Evolutionary conservation across 1,140 invertebrate species (phyloP), one percentile per base, ranked within the genome.

Genomic region (Drosophila varians): DNA sequence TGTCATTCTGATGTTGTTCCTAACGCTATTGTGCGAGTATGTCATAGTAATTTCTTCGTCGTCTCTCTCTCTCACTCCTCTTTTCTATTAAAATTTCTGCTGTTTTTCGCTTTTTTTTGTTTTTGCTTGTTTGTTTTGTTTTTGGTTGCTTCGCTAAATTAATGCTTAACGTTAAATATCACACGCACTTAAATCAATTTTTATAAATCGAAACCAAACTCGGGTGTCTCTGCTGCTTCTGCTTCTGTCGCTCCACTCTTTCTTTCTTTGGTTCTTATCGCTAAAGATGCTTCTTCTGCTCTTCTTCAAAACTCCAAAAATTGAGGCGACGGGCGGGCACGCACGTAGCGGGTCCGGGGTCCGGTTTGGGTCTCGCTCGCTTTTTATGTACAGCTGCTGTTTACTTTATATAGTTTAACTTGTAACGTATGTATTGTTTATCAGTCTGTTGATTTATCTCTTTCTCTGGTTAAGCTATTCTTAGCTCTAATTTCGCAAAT

Each of bases 1-100:
- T 89, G 89, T 90, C 89, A 90, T 90, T 90, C 86, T 90, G 58
- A 90, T 75, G 79, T 90, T 90, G 62, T 90, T 90, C 72, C 89
- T 90, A 89, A 90, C 78, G 72, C 78, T 90, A 90, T 90, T 90
- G 89, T 90, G 89, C 89, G 89, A 90, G 89, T 90, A 90, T 82
- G 89, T 90, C 89, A 90, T 90, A 90, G 77, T 90, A 83, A 86
- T 77, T 89, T 72, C 77, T 34, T 62, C 76, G 80, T 38, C 48
- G 11, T 45, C 23, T 42, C 31, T 68, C 47, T 21, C 28, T 40
- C 40, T 72, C 43, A n/a, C n/a, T n/a, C n/a, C n/a, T n/a, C 46
- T 28, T 21, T 61, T 28, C 21, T 61, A 47, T 68, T 84, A 74
- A 77, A 88, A 83, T 88, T 73, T 88, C 88, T 88, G 70, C 75